Evolutionary conservation across 2,888 invertebrate species (phyloP).

Genomic region (Nesidiocoris tenuis): DNA sequence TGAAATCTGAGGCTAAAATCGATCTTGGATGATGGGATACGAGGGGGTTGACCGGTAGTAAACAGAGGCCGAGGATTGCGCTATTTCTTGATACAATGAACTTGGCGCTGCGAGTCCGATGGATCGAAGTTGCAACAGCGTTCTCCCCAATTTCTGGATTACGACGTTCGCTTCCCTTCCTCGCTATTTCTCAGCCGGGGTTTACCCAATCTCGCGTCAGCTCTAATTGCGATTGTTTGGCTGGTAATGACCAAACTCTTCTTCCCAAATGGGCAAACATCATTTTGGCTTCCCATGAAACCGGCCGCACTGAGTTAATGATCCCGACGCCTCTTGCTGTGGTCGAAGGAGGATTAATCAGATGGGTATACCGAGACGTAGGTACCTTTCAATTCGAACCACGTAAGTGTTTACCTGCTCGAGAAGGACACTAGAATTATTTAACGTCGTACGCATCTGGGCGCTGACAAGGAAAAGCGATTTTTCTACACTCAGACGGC

Average conservation of each 20-base stretch:
- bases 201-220: constrained; percentile 32
- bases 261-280: constrained; percentile 40
- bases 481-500: too few relatives aligned
- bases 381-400: too few relatives aligned
- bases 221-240: constrained; percentile 42
- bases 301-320: not conserved
- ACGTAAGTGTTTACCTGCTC: too few relatives aligned
- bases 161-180: not conserved
- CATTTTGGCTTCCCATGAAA: constrained; percentile 34
- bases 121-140: constrained; percentile 22
- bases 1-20: not conserved
- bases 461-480: too few relatives aligned
- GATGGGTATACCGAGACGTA: not conserved
- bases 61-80: not conserved
- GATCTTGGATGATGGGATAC: not conserved
- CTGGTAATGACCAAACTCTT: constrained; percentile 40
- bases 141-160: constrained; percentile 32
- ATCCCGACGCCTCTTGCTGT: not conserved
- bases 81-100: constrained; percentile 9
- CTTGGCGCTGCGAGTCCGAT: not conserved
- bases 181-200: constrained; percentile 13
- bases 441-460: too few relatives aligned
- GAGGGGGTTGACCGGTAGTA: not conserved
- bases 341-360: not conserved
- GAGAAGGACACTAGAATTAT: too few relatives aligned